Conservation (phyloP, 1,140 invertebrate genomes). For the Drosophila sturtevanti region DNA sequence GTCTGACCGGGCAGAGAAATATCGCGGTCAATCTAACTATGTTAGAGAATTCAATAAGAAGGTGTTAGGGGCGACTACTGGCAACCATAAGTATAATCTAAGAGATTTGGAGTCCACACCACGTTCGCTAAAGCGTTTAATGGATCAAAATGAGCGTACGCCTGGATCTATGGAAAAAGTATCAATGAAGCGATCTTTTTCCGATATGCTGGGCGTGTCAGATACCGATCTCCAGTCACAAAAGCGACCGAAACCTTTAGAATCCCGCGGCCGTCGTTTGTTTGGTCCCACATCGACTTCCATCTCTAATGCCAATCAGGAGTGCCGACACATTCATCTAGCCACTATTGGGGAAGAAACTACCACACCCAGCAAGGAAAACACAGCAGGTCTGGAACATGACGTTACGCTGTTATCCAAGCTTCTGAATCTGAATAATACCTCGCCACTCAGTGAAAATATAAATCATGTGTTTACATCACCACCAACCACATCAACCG, state of each 20-base stretch:
- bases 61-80: slow-evolving; percentile 18
- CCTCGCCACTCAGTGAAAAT: slow-evolving; percentile 67
- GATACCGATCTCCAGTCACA: slow-evolving; percentile 47
- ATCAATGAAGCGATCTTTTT: slow-evolving; percentile 63
- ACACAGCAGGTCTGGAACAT: slow-evolving; percentile 34
- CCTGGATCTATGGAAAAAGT: slow-evolving; percentile 71
- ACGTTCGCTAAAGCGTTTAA: slow-evolving; percentile 82
- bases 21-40: slow-evolving; percentile 84
- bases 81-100: slow-evolving; percentile 78
- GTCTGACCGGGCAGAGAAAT: slow-evolving; percentile 82
- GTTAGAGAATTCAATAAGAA: slow-evolving; percentile 66
- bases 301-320: neutral
- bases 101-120: slow-evolving; percentile 83
- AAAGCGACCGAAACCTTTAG: slow-evolving; percentile 81
- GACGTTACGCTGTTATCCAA: slow-evolving; percentile 42
- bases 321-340: slow-evolving; percentile 40
- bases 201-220: slow-evolving; percentile 67
- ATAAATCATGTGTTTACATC: slow-evolving; percentile 65
- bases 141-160: slow-evolving; percentile 79
- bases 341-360: slow-evolving; percentile 53
- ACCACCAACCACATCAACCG: slow-evolving; percentile 59
- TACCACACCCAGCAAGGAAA: slow-evolving; percentile 57
- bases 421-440: slow-evolving; percentile 14
- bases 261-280: slow-evolving; percentile 72
- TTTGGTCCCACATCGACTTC: slow-evolving; percentile 53